Base-by-base conservation (phyloP, 2,888 invertebrate genomes). In the Ichneumoninae sp. region DNA sequence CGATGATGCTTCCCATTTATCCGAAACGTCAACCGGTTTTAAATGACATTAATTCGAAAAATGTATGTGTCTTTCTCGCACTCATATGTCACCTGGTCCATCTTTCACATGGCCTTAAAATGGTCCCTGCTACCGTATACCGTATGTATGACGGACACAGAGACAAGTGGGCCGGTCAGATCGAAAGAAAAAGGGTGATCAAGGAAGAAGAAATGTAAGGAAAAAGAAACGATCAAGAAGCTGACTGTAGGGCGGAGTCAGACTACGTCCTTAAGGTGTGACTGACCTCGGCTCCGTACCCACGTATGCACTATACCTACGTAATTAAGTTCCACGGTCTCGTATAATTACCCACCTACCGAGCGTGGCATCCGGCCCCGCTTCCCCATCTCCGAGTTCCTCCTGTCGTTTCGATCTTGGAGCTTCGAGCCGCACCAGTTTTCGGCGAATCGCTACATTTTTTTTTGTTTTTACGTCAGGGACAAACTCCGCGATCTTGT, bases 311-410 rank as follows among this genome's bases (percentile, higher is more conserved):
- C 54, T 76, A 81, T 84, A 86, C 86, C 89, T 88, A 87, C 88
- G 88, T 91, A 90, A 91, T 90, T 89, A 90, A 90, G 90, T 90
- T 91, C 86, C 87, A 86, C 88, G 85, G 87, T 88, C 89, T 87
- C 82, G 90, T 89, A 88, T 90, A 90, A 91, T 91, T 90, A 90
- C 85, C 88, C 88, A 90, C 85, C 89, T 86, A 80, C 89, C 89
- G 86, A 89, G 89, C 89, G 88, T 89, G 89, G 90, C 90, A 89
- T 91, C 90, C 90, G 90, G 89, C 87, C 87, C 88, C 84, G 82
- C 86, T 87, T 87, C 50, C 60, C 22, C 26, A 26, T 68, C 72
- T 47, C 68, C 26, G 68, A 66, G 70, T 76, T 71, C 40, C n/a
- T 54, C 22, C 36, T 50, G 54, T 8, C 40, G 47, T 66, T 71